Percentiles rank a stretch among this genome's conserved stretches.
Evolutionary conservation across 2,113 vertebrate species (phyloP).

Genomic region (Lycaon pictus): DNA sequence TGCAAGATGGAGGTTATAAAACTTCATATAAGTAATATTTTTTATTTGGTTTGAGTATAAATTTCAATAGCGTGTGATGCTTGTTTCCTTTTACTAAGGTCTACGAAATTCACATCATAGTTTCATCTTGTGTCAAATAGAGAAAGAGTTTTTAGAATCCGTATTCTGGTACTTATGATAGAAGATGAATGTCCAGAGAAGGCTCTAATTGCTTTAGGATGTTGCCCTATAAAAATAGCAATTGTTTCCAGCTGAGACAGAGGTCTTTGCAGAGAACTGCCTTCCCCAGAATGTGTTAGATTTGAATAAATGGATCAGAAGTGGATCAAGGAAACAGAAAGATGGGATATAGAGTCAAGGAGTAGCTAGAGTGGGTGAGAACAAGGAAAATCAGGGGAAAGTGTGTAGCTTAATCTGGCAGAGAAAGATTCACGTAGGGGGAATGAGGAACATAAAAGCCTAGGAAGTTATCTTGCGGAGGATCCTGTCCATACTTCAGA

Average conservation of each 20-base stretch:
- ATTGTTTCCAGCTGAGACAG: background rate
- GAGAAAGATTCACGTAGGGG: background rate
- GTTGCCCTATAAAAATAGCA: background rate
- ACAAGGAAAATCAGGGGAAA: background rate
- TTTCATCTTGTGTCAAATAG: background rate
- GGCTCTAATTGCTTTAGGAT: background rate
- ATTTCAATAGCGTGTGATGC: background rate
- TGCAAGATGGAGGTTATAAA: background rate
- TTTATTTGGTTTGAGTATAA: constrained; percentile 19
- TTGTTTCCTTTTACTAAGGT: constrained; percentile 4
- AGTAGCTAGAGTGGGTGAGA: background rate
- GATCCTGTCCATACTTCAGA: background rate
- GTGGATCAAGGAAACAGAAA: background rate
- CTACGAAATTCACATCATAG: background rate
- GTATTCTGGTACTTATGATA: background rate
- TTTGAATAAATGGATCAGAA: constrained; percentile 50
- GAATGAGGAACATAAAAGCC: background rate
- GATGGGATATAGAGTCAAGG: background rate
- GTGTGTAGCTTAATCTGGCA: background rate
- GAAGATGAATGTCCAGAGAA: constrained; percentile 2
- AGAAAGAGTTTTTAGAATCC: constrained; percentile 16
- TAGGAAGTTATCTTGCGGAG: background rate
- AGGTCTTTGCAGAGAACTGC: background rate
- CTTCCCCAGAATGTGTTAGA: background rate
- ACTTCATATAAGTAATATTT: background rate